A percentile compares a stretch with the other conserved stretches of the same genome.
phyloP scores from a whole-genome alignment of 2,113 vertebrate genomes.

The Vulpes lagopus region DNA sequence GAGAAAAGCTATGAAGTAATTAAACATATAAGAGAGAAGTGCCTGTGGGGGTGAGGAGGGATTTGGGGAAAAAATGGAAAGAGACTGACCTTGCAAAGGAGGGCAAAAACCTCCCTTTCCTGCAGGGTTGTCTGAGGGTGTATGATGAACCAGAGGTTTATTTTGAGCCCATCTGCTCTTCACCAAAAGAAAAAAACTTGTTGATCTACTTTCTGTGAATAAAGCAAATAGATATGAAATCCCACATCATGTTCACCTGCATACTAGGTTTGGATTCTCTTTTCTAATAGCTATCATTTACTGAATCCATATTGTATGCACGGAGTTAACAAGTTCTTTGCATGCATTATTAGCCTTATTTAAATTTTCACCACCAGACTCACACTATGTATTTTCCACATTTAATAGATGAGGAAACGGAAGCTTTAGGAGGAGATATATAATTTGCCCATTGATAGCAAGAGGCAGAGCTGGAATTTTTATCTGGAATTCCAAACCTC shows the following conservation, averaged over 20 bases:
- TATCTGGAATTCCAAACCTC: not conserved
- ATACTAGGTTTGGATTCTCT: not conserved
- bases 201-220: constrained; percentile 24
- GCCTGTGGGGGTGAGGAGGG: not conserved
- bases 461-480: constrained; percentile 45
- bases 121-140: constrained; percentile 1
- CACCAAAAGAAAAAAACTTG: constrained; percentile 59
- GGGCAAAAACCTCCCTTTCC: constrained; percentile 23
- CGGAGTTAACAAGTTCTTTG: not conserved
- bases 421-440: constrained; percentile 35
- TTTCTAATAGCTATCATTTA: not conserved
- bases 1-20: constrained; percentile 69
- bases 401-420: constrained; percentile 35
- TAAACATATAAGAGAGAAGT: constrained; percentile 37
- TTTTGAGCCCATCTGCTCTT: constrained; percentile 39
- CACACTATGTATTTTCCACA: constrained; percentile 2
- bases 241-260: not conserved
- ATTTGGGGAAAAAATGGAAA: constrained; percentile 47
- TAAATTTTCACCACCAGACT: constrained; percentile 22
- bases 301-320: not conserved
- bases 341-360: constrained; percentile 18
- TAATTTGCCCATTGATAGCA: constrained; percentile 18
- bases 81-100: constrained; percentile 50
- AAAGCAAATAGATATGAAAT: constrained; percentile 19
- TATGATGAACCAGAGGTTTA: constrained; percentile 64